Evolutionary conservation across 2,113 vertebrate species (phyloP).

Genomic region (Delphinus delphis): DNA sequence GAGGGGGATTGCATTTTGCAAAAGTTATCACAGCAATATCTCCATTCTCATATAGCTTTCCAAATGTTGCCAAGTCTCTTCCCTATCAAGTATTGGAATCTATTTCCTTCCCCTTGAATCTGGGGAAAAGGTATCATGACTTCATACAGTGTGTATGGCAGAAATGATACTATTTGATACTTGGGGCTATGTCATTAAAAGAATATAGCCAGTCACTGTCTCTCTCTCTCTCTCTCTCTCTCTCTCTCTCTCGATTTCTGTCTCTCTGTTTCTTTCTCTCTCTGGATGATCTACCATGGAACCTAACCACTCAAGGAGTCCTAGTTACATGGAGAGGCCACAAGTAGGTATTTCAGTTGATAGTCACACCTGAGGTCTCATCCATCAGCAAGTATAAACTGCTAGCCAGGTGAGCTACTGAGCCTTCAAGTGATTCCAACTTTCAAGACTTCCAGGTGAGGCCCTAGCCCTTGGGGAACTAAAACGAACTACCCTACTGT

Average conservation of each 20-base stretch:
- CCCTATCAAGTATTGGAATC: neutral
- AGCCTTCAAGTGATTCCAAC: neutral
- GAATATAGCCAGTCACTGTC: neutral
- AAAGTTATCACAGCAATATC: neutral
- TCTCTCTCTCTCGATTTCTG: neutral
- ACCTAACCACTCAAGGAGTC: neutral
- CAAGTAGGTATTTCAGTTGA: neutral
- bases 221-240: fast-evolving
- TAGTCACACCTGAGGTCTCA: neutral
- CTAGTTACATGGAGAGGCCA: no score
- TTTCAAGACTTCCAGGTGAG: neutral
- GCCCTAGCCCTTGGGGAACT: neutral
- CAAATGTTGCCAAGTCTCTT: neutral
- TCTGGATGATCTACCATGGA: neutral
- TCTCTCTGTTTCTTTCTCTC: no score
- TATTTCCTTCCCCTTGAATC: neutral
- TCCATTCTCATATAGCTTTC: neutral
- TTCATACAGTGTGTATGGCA: neutral
- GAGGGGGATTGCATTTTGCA: neutral
- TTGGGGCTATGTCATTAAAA: neutral
- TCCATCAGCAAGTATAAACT: neutral
- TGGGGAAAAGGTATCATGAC: neutral
- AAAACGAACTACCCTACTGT: neutral
- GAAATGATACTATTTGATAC: neutral
- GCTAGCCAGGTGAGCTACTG: neutral